phyloP scores from a whole-genome alignment of 2,888 invertebrate species.

The Stegophylla sp. region DNA sequence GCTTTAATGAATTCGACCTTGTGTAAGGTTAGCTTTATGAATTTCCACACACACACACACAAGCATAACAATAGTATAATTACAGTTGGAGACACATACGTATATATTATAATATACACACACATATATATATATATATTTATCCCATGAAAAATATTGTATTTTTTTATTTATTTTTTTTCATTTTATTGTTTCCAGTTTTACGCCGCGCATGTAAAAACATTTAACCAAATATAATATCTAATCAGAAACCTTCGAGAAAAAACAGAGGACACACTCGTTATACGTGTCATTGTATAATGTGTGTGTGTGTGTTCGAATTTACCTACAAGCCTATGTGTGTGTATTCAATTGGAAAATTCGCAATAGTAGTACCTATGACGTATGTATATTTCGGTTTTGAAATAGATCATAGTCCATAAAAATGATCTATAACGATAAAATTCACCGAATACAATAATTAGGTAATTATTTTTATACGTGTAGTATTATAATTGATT shows the following conservation, averaged over 20 bases:
- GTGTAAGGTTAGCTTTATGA: constrained; percentile 52
- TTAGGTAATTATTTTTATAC: too few species aligned
- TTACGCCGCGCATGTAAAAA: constrained; percentile 33
- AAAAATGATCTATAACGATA: too few species aligned
- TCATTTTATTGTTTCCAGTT: constrained; percentile 43
- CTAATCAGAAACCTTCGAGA: constrained; percentile 49
- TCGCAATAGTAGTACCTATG: background rate
- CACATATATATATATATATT: background rate
- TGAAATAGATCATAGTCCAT: too few species aligned
- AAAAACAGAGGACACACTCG: constrained; percentile 37
- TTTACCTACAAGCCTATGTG: constrained; percentile 7
- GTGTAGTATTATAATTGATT: too few species aligned
- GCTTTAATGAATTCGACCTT: constrained; percentile 57
- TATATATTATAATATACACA: too few species aligned
- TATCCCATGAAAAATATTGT: constrained; percentile 19
- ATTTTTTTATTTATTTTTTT: too few species aligned
- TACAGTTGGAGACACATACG: background rate
- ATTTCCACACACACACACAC: constrained; percentile 43
- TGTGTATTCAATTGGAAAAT: background rate
- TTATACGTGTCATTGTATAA: constrained; percentile 12
- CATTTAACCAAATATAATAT: constrained; percentile 36
- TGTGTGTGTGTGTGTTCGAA: background rate
- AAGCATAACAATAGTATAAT: constrained; percentile 44
- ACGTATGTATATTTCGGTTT: too few species aligned
- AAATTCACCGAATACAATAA: too few species aligned